Percentiles rank a stretch among this genome's conserved stretches.
Conservation (phyloP, 2,888 invertebrate species). For the Hypolimnas misippus region DNA sequence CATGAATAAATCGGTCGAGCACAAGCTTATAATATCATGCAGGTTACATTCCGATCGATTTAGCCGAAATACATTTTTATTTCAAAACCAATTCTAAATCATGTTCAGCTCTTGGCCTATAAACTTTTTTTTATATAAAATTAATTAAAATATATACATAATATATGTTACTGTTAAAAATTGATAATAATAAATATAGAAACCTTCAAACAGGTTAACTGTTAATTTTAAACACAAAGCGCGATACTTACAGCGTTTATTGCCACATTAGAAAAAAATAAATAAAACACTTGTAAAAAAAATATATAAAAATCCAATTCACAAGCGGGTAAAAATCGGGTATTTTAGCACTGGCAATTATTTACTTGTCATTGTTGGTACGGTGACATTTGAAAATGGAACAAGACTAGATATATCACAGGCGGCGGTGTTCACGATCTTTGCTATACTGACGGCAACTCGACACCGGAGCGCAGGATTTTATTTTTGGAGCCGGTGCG, state of each 20-base stretch:
- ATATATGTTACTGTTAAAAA: too few species aligned
- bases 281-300: constrained; percentile 50
- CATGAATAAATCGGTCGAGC: constrained; percentile 20
- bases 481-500: constrained; percentile 69
- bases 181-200: too few species aligned
- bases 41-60: neutral
- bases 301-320: constrained; percentile 59
- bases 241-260: constrained; percentile 71
- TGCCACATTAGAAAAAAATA: constrained; percentile 62
- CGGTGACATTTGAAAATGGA: constrained; percentile 43
- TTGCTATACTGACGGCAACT: constrained; percentile 72
- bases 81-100: neutral
- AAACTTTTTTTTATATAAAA: too few species aligned
- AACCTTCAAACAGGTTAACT: constrained; percentile 16
- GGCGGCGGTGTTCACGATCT: constrained; percentile 61
- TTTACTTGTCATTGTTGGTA: constrained; percentile 73
- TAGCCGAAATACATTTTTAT: neutral
- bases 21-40: constrained; percentile 8
- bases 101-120: neutral
- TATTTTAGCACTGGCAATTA: constrained; percentile 40
- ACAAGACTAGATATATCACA: constrained; percentile 76
- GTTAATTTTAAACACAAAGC: constrained; percentile 50
- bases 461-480: constrained; percentile 69
- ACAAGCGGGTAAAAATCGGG: constrained; percentile 55
- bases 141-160: too few species aligned